Evolutionary conservation across 1,140 invertebrate species (phyloP).

Genomic region (Drosophila ironensis): DNA sequence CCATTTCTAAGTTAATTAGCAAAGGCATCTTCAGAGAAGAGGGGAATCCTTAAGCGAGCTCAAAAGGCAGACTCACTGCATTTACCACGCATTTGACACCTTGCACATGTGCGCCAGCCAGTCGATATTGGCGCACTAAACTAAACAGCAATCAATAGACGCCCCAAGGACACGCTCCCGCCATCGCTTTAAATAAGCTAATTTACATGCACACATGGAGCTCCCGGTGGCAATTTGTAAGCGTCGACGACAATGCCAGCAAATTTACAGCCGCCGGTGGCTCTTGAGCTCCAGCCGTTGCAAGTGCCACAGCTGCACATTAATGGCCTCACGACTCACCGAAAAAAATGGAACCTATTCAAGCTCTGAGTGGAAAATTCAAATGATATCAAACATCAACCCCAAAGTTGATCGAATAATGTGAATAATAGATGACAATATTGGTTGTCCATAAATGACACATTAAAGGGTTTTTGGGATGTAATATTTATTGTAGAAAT

Average conservation of each 20-base stretch:
- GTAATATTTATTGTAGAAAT: not conserved
- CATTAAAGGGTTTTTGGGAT: no score
- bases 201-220: constrained; percentile 62
- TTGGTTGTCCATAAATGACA: no score
- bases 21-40: no score
- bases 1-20: constrained; percentile 8
- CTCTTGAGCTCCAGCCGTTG: constrained; percentile 20
- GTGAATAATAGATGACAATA: not conserved
- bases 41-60: not conserved
- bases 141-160: constrained; percentile 65
- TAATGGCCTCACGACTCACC: constrained; percentile 31
- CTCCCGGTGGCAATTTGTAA: constrained; percentile 43
- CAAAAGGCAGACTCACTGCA: constrained; percentile 22
- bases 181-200: constrained; percentile 60
- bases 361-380: no score
- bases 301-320: constrained; percentile 52
- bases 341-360: not conserved
- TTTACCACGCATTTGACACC: constrained; percentile 34
- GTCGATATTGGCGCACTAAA: constrained; percentile 36
- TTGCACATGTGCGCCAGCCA: constrained; percentile 15
- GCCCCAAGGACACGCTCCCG: constrained; percentile 40
- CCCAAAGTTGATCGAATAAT: not conserved
- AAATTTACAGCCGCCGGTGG: constrained; percentile 37
- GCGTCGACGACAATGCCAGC: constrained; percentile 35
- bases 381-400: not conserved